Percentiles rank a stretch among this genome's conserved stretches.
These are phyloP conservation scores for Eristalis pertinax DNA, from an alignment of 2,888 invertebrate genomes.

Conservation along the genomic window DNA sequence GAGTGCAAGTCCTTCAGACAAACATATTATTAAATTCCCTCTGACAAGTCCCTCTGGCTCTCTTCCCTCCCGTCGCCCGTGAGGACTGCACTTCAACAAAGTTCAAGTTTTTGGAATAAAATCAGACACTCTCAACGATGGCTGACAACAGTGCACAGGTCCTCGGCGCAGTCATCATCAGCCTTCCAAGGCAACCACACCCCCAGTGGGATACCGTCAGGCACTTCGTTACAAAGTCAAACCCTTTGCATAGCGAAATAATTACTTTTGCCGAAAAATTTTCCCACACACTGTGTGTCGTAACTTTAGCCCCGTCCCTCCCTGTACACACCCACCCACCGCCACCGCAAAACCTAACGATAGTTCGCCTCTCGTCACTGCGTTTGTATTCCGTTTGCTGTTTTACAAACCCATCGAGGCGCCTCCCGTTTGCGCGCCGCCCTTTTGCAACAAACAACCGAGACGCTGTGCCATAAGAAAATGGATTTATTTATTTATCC, in stretches of 20 bases:
- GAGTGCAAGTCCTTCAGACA: constrained; percentile 51
- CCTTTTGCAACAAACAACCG: neutral
- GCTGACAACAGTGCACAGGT: neutral
- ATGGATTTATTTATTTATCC: constrained; percentile 50
- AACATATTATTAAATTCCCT: constrained; percentile 66
- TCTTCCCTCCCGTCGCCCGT: too few species aligned
- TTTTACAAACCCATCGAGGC: neutral
- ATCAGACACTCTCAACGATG: constrained; percentile 39
- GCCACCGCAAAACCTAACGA: constrained; percentile 10
- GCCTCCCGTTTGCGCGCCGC: neutral
- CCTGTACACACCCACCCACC: too few species aligned
- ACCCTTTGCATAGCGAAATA: constrained; percentile 68
- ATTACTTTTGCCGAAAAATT: constrained; percentile 67
- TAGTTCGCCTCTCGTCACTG: constrained; percentile 45
- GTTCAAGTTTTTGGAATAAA: constrained; percentile 46
- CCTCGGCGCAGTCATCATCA: neutral
- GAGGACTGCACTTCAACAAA: constrained; percentile 17
- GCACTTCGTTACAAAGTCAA: constrained; percentile 67
- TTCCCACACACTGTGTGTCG: constrained; percentile 34
- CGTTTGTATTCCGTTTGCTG: constrained; percentile 46
- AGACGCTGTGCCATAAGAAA: constrained; percentile 17
- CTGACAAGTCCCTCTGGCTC: constrained; percentile 52
- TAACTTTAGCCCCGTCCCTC: constrained; percentile 25
- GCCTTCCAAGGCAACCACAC: neutral
- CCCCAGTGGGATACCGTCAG: neutral